These are phyloP conservation scores for Ommatoiulus sabulosus DNA, from an alignment of 2,888 invertebrate genomes.

Conservation along the genomic window DNA sequence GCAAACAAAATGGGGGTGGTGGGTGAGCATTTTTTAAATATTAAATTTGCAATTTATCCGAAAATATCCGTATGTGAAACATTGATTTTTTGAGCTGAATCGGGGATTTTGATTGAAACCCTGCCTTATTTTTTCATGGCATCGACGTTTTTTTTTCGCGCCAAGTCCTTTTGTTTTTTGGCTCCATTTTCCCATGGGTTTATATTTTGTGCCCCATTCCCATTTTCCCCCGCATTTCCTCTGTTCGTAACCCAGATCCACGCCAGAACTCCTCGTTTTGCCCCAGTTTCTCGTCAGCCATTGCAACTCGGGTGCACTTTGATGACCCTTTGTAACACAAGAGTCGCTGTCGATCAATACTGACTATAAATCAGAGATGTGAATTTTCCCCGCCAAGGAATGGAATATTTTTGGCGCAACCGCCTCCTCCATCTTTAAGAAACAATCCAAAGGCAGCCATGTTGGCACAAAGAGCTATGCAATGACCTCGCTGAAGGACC, in stretches of 20 bases:
- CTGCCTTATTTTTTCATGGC: too few species aligned
- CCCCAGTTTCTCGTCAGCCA: constrained; percentile 24
- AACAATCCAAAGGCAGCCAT: constrained; percentile 10
- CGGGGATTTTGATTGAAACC: too few species aligned
- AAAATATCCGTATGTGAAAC: not conserved
- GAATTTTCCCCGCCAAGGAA: constrained; percentile 40
- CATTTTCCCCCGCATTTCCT: not conserved
- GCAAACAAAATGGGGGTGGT: too few species aligned
- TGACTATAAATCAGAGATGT: constrained; percentile 40
- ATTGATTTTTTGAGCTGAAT: not conserved
- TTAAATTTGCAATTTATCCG: too few species aligned
- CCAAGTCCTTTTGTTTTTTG: not conserved
- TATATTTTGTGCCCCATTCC: not conserved
- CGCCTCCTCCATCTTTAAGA: constrained; percentile 2
- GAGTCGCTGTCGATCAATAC: constrained; percentile 38
- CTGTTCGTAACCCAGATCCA: constrained; percentile 16
- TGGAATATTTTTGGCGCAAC: constrained; percentile 43
- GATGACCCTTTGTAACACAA: constrained; percentile 43
- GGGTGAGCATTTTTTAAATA: too few species aligned
- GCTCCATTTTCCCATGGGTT: not conserved
- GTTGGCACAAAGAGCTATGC: not conserved
- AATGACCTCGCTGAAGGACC: not conserved
- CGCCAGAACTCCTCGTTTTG: constrained; percentile 1
- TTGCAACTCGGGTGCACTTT: constrained; percentile 43
- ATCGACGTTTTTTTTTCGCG: not conserved